Evolutionary conservation across 2,113 vertebrate species (phyloP).

Genomic region (Heliornis fulica): DNA sequence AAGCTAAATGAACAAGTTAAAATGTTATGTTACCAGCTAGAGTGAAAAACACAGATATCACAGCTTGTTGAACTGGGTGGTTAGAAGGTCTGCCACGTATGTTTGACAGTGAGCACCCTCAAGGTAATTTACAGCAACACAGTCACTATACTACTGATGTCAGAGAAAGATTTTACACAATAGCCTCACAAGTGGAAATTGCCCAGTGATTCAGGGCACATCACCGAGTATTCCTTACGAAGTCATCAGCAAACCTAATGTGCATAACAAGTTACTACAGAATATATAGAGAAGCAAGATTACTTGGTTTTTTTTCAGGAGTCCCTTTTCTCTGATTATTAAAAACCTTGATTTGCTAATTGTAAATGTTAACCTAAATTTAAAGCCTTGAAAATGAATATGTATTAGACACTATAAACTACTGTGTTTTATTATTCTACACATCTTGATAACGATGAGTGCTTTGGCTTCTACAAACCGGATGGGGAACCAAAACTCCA

Average conservation of each 20-base stretch:
- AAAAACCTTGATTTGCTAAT: background rate
- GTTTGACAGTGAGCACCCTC: background rate
- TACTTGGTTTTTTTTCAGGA: background rate
- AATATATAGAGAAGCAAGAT: background rate
- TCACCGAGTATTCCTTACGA: background rate
- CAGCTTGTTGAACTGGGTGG: background rate
- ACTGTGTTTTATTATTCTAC: background rate
- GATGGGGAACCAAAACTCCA: too few species aligned
- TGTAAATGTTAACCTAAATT: background rate
- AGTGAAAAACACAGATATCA: background rate
- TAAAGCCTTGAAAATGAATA: background rate
- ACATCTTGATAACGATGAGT: fast-evolving
- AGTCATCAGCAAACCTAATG: background rate
- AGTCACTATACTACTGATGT: background rate
- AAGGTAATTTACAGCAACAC: background rate
- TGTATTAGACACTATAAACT: background rate
- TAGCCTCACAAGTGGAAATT: background rate
- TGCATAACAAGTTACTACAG: background rate
- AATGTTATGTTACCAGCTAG: background rate
- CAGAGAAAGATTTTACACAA: background rate
- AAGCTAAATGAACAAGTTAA: background rate
- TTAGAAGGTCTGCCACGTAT: background rate
- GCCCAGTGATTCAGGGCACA: background rate
- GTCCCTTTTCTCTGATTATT: background rate
- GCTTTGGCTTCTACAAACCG: background rate